Base-by-base conservation (phyloP, 2,888 invertebrate genomes). In the Aspidiotus rigidus region DNA sequence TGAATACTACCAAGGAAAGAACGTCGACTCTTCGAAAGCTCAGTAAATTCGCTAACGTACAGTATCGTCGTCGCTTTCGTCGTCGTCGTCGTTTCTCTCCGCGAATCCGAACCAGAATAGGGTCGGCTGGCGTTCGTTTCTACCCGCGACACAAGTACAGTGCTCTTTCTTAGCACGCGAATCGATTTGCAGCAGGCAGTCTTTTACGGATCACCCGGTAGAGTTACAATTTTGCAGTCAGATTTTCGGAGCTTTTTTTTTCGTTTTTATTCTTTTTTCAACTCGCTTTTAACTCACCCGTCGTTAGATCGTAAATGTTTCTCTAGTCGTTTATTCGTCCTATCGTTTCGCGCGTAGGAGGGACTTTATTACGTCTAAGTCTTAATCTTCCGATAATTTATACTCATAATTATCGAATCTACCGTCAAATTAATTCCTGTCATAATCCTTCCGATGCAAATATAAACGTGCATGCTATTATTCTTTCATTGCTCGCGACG, bases 161-260 rank as follows among this genome's bases (percentile, higher is more conserved):
- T 49, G 49, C n/a, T n/a, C 49, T 6, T 49, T 13, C 60, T 11
- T 16, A 17, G 17, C 39, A 39, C 60, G 60, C 60, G 60, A 60
- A 63, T 63, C 53, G 63, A 63, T 63, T 63, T 42, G 28, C 49
- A 63, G 53, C 63, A 63, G 10, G 49, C 63, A 28, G 17, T 53
- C 63, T 16, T 49, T 53, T 49, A 63, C 49, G 17, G 17, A 53
- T 28, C 63, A 63, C 63, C 53, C 63, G 53, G 53, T 53, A 28
- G 28, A 28, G 28, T 28, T 28, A 63, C 63, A 9, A 59, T 59
- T 39, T 13, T 39, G 59, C 39, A 17, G 49, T 60, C 13, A 9
- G 39, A 60, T 39, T 60, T 60, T 60, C 60, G 13, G 13, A 60
- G 7, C 60, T 28, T 28, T 28, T 28, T 28, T 28, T 28, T 28